Base-by-base conservation (phyloP, 2,797 vertebrate species). In the Chelonia mydas region DNA sequence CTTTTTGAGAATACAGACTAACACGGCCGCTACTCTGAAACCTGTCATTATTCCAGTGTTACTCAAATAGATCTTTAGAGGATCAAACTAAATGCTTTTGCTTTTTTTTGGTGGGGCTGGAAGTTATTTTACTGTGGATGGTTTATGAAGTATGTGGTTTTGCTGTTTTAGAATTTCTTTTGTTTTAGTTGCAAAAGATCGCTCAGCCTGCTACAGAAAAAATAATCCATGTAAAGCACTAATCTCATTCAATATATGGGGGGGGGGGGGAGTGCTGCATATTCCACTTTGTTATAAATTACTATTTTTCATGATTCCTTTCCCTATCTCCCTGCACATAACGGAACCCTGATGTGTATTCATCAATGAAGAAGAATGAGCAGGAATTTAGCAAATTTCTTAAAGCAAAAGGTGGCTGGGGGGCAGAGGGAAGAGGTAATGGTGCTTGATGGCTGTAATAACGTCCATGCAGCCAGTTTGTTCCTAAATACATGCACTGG, bases 231-330 rank as follows among this genome's bases (percentile, higher is more conserved):
- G 93, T 94, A 96, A 97, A 97, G 91, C 86, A 95, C 89, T 95
- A 91, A 97, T 97, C 91, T 97, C 90, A 90, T 82, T 97, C 94
- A 97, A 95, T 83, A 74, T 92, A 95, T 96, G 96, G 31, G 50
- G 93, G 94, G 96, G n/a, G 31, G 50, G 93, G 94, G 93, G 97
- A 92, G 1, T 8, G 55, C 85, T 83, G 84, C 94, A 92, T 89
- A 72, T 96, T 95, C 87, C 91, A 94, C 95, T 97, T 97, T 88
- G 96, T 88, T 96, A 95, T 98, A 96, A 97, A 97, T 98, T 98
- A 95, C 76, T 96, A 93, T 92, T 95, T 98, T 96, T 92, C 81
- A 85, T 92, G 96, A 97, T 96, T 98, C 96, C 92, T 95, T 96
- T 92, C 93, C 92, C 94, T 87, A 57, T 92, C 79, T 97, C 83